Base-by-base conservation (phyloP, 2,888 invertebrate genomes). In the Parnassius smintheus region DNA sequence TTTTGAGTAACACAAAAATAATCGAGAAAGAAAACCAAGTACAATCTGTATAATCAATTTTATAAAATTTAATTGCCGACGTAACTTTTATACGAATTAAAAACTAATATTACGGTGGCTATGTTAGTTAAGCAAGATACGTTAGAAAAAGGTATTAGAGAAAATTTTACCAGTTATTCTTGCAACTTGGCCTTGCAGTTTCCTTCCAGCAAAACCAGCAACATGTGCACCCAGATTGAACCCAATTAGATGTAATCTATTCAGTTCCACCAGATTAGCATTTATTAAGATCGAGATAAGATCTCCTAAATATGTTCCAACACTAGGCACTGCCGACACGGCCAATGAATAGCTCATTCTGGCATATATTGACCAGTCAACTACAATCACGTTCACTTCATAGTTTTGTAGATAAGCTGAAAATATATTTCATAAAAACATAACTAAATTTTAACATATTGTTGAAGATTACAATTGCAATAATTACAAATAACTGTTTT, bases 141-240 rank as follows among this genome's bases (percentile, higher is more conserved):
- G 35, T 35, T 7, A 46, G n/a, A 11, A 58, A 45, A 44, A 22
- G 50, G 18, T 8, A 13, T 50, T 2, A 52, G 8, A 52, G 9
- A n/a, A 56, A 51, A 52, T 45, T 59, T 70, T 74, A 85, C 87
- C 87, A 64, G 87, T 86, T 45, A 87, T 83, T 62, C 86, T 81
- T 7, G 76, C 78, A 8, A 80, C 75, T 25, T 58, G 10, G 12
- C 75, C 73, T 0, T 63, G 51, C 1, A 76, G 50, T 2, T 10
- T 7, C 67, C 83, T 75, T 2, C 80, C 83, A 55, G 81, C 71
- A 25, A 73, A 75, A 1, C 86, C 86, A 49, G 74, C 83, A 8
- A 82, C 69, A 56, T 87, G 86, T 8, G 86, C 86, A 13, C 87
- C 86, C 2, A 86, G 77, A 54, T 77, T 71, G 61, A 86, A 87